phyloP scores from a whole-genome alignment of 1,140 invertebrate species.

The Colletes gigas region DNA sequence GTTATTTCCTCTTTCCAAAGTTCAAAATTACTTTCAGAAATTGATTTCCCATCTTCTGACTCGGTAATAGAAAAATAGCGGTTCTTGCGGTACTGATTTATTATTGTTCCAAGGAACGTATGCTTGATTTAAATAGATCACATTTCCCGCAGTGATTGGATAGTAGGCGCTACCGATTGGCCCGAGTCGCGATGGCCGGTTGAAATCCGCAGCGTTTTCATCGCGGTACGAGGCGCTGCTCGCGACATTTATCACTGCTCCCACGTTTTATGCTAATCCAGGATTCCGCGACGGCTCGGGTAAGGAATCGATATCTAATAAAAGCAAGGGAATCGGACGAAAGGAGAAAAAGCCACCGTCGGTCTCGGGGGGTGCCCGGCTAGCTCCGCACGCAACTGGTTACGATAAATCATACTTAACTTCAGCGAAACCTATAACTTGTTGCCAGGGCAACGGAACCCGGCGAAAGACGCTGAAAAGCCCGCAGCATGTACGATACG shows the following conservation, averaged over 20 bases:
- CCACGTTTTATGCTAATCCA: conserved; percentile 43
- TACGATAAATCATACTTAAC: conserved; percentile 65
- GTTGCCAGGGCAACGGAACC: conserved; percentile 54
- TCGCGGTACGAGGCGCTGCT: background rate
- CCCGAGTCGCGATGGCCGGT: background rate
- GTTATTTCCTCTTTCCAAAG: too few species aligned
- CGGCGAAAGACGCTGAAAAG: conserved; percentile 67
- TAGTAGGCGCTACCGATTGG: background rate
- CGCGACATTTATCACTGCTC: conserved; percentile 32
- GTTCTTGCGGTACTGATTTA: too few species aligned
- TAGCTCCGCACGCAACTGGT: conserved; percentile 51
- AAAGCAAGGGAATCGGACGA: conserved; percentile 22
- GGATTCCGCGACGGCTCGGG: conserved; percentile 5
- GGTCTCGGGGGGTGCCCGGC: background rate
- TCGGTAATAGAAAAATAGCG: too few species aligned
- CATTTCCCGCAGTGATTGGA: too few species aligned
- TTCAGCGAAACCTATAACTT: conserved; percentile 55
- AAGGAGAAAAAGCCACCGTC: conserved; percentile 10
- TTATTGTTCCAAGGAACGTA: too few species aligned
- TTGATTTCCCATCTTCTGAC: too few species aligned
- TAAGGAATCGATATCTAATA: conserved; percentile 43
- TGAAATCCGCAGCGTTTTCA: conserved; percentile 8
- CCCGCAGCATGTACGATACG: conserved; percentile 40
- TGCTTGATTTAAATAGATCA: too few species aligned
- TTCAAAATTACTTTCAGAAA: too few species aligned